These are phyloP conservation scores for Hippasteria phrygiana DNA, from an alignment of 53 echinoderm and acorn worm genomes.

Conservation along the genomic window DNA sequence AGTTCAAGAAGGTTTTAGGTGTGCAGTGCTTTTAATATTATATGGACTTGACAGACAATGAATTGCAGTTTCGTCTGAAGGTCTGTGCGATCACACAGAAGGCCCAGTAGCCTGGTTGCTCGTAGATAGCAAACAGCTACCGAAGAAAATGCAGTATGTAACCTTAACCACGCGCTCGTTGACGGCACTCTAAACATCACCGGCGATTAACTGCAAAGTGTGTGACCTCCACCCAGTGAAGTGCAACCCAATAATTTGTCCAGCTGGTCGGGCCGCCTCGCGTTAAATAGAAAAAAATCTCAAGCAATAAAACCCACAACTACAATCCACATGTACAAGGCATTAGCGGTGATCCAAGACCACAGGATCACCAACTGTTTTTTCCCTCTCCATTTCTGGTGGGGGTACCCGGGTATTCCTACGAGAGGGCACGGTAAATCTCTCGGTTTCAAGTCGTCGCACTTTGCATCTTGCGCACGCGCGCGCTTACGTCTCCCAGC, in stretches of 20 bases:
- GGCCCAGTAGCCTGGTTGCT: too few relatives aligned
- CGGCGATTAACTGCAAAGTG: neutral
- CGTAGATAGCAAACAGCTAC: too few relatives aligned
- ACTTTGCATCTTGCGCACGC: slow-evolving; percentile 10
- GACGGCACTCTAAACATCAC: neutral
- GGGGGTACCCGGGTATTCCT: too few relatives aligned
- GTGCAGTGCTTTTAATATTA: too few relatives aligned
- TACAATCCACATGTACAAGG: too few relatives aligned
- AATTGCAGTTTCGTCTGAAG: too few relatives aligned
- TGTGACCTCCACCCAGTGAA: slow-evolving; percentile 24
- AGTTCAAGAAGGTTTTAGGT: too few relatives aligned
- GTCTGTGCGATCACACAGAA: too few relatives aligned
- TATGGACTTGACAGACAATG: too few relatives aligned
- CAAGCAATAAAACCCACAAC: neutral
- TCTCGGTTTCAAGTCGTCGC: slow-evolving; percentile 33
- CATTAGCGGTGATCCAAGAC: neutral
- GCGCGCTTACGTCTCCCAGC: slow-evolving; percentile 8
- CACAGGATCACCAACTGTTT: neutral
- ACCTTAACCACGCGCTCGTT: neutral
- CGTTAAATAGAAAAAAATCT: slow-evolving; percentile 33
- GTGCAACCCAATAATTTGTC: slow-evolving; percentile 29
- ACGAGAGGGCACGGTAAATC: too few relatives aligned
- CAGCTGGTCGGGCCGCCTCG: slow-evolving; percentile 6
- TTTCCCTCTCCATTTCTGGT: neutral
- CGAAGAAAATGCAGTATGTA: neutral